Conservation (phyloP, 2,888 invertebrate genomes). For the Xestia c-nigrum region DNA sequence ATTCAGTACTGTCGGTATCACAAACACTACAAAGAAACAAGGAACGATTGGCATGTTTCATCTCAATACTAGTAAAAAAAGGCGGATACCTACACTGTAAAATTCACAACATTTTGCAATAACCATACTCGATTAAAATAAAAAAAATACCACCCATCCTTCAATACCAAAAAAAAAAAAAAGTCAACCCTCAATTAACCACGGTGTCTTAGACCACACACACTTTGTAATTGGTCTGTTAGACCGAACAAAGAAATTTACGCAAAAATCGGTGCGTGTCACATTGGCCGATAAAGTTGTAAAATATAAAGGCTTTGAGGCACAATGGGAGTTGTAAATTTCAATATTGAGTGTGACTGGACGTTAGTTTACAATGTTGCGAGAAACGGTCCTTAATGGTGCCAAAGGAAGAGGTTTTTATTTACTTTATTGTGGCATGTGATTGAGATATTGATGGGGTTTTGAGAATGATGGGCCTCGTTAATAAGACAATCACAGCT, state of each 20-base stretch:
- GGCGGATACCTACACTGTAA: conserved; percentile 24
- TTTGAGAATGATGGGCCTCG: neutral
- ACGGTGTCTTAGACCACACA: conserved; percentile 72
- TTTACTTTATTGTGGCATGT: conserved; percentile 27
- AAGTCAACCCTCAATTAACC: conserved; percentile 70
- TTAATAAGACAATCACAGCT: neutral
- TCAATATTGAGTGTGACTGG: conserved; percentile 81
- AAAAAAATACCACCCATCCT: conserved; percentile 63
- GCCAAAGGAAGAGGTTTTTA: conserved; percentile 39
- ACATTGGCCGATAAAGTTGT: conserved; percentile 81
- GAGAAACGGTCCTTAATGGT: conserved; percentile 69
- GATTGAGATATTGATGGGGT: conserved; percentile 44
- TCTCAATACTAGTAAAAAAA: conserved; percentile 27
- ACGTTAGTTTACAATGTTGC: conserved; percentile 78
- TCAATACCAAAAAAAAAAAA: conserved; percentile 57
- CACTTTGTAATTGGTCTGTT: conserved; percentile 67
- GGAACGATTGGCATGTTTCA: conserved; percentile 57
- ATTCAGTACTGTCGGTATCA: neutral
- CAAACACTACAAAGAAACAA: conserved; percentile 5
- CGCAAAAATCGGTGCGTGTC: conserved; percentile 73
- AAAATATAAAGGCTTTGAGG: conserved; percentile 75
- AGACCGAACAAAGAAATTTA: conserved; percentile 67
- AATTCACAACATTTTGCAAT: conserved; percentile 47
- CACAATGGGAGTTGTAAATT: conserved; percentile 85
- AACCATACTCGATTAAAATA: conserved; percentile 20